Percentiles rank a stretch among this genome's conserved stretches.
Evolutionary conservation across 2,113 vertebrate species (phyloP).

Genomic region (Megalops atlanticus): DNA sequence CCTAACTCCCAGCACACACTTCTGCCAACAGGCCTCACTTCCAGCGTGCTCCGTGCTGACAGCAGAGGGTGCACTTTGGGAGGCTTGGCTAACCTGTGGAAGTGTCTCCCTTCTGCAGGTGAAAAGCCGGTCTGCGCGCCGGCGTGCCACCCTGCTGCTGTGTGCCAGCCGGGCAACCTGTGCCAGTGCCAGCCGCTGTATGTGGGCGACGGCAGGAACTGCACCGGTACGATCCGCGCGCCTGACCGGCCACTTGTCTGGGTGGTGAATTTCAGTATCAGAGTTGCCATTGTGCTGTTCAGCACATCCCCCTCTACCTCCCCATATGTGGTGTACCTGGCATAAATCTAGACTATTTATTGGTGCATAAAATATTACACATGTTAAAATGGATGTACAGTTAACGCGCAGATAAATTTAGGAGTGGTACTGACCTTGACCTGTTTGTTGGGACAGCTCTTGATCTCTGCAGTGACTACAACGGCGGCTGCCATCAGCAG

Average conservation of each 20-base stretch:
- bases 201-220: slow-evolving; percentile 81
- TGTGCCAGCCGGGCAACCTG: slow-evolving; percentile 67
- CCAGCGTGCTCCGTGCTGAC: no score
- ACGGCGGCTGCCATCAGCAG: slow-evolving; percentile 76
- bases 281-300: no score
- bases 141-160: slow-evolving; percentile 77
- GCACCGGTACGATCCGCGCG: slow-evolving; percentile 66
- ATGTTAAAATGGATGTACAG: neutral
- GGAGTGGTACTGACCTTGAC: no score
- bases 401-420: no score
- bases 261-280: no score
- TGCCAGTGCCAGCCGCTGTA: slow-evolving; percentile 84
- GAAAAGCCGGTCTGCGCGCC: slow-evolving; percentile 70
- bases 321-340: no score
- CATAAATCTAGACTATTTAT: neutral
- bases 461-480: slow-evolving; percentile 74
- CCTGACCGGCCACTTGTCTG: neutral
- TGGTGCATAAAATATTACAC: neutral
- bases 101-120: slow-evolving; percentile 45
- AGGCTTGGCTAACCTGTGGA: neutral
- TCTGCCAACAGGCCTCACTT: no score
- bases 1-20: neutral
- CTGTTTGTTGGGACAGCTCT: slow-evolving; percentile 63
- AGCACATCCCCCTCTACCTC: no score
- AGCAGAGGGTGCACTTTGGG: no score